A percentile compares a stretch with the other conserved stretches of the same genome.
Evolutionary conservation across 2,797 vertebrate genomes (phyloP).

Genomic region (Chelonia mydas): DNA sequence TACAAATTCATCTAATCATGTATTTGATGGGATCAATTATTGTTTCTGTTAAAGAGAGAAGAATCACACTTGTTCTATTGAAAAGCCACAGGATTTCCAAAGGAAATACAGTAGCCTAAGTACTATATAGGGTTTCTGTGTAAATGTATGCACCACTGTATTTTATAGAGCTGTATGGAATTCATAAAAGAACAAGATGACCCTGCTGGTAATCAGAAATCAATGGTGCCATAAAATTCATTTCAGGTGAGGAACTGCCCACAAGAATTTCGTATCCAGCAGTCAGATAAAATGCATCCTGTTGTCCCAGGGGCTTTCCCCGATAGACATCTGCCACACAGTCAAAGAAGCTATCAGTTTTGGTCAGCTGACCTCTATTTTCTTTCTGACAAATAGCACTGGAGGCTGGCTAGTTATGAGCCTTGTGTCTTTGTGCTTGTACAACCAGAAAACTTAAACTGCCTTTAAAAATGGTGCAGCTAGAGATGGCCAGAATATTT

Average conservation of each 20-base stretch:
- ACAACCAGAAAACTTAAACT: too few relatives aligned
- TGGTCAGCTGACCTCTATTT: neutral
- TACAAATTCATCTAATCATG: neutral
- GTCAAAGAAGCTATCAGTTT: neutral
- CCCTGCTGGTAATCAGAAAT: neutral
- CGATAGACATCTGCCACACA: neutral
- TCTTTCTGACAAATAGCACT: neutral
- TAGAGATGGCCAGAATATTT: too few relatives aligned
- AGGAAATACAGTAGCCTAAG: neutral
- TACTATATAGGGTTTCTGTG: neutral
- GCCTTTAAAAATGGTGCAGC: too few relatives aligned
- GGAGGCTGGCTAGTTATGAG: neutral
- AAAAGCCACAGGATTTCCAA: neutral
- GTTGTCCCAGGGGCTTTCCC: slow-evolving; percentile 14
- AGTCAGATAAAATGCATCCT: neutral
- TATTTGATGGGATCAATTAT: neutral
- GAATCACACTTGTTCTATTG: neutral
- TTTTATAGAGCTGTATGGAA: neutral
- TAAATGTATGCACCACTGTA: neutral
- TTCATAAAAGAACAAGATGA: neutral
- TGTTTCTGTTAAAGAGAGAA: slow-evolving; percentile 2
- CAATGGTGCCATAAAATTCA: neutral
- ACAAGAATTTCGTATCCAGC: neutral
- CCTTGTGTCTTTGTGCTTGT: neutral
- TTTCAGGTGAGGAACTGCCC: neutral